A percentile compares a stretch with the other conserved stretches of the same genome.
These are phyloP conservation scores for Nowickia ferox DNA, from an alignment of 2,888 invertebrate genomes.

Conservation along the genomic window DNA sequence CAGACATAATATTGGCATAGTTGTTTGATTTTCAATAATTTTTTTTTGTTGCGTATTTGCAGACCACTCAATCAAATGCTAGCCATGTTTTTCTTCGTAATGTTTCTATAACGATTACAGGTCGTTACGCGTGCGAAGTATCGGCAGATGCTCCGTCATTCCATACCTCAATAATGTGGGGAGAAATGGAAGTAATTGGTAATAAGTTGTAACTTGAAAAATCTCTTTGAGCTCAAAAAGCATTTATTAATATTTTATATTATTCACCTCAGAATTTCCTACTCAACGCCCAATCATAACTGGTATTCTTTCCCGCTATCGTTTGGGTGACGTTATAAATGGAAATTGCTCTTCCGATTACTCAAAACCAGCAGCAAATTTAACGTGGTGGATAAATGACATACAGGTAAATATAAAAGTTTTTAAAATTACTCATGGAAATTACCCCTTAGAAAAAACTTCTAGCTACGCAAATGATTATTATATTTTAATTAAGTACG, in stretches of 20 bases:
- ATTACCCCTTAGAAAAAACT: too few relatives aligned
- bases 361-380: constrained; percentile 85
- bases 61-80: constrained; percentile 81
- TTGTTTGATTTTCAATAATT: neutral
- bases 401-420: constrained; percentile 79
- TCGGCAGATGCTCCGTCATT: constrained; percentile 83
- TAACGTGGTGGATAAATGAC: constrained; percentile 86
- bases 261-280: constrained; percentile 83
- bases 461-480: too few relatives aligned
- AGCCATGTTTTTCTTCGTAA: constrained; percentile 81
- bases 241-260: neutral
- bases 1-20: too few relatives aligned
- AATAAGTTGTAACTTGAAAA: constrained; percentile 66
- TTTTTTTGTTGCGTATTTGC: constrained; percentile 57
- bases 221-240: neutral
- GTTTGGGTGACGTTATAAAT: constrained; percentile 84
- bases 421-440: too few relatives aligned
- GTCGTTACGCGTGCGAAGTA: constrained; percentile 82
- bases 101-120: constrained; percentile 80
- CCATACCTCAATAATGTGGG: constrained; percentile 81
- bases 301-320: constrained; percentile 84
- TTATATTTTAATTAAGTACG: too few relatives aligned
- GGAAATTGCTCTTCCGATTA: constrained; percentile 85
- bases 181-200: constrained; percentile 83
- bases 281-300: constrained; percentile 84